Percentiles rank a stretch among this genome's conserved stretches.
Evolutionary conservation across 1,140 invertebrate species (phyloP).

Genomic region (Anagrus nilaparvatae): DNA sequence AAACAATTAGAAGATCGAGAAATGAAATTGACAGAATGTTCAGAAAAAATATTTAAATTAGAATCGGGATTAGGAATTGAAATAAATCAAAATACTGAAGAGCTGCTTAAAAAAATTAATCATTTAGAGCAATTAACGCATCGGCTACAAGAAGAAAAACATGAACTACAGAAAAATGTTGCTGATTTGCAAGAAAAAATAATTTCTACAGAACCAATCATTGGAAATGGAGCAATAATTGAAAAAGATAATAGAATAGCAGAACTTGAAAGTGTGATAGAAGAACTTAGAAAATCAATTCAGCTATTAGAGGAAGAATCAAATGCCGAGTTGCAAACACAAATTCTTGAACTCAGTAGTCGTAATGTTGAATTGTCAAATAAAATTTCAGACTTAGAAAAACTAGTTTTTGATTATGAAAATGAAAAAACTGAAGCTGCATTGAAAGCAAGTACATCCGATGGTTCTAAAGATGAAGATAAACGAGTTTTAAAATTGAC

Average conservation of each 20-base stretch:
- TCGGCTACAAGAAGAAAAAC: slow-evolving; percentile 32
- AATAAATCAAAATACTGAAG: slow-evolving; percentile 20
- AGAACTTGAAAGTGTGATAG: slow-evolving; percentile 35
- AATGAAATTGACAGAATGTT: slow-evolving; percentile 29
- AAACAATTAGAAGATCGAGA: slow-evolving; percentile 35
- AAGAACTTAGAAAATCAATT: slow-evolving; percentile 31
- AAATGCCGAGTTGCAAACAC: slow-evolving; percentile 25
- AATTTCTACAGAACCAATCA: slow-evolving; percentile 15
- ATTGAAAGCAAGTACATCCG: slow-evolving; percentile 23
- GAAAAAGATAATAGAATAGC: slow-evolving; percentile 35
- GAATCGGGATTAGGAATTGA: slow-evolving; percentile 28
- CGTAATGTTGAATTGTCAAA: slow-evolving; percentile 29
- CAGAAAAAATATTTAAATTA: slow-evolving; percentile 27
- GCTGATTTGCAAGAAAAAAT: slow-evolving; percentile 32
- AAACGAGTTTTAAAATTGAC: slow-evolving; percentile 47
- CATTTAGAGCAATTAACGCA: slow-evolving; percentile 28
- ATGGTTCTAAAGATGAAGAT: slow-evolving; percentile 34
- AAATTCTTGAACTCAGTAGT: slow-evolving; percentile 22
- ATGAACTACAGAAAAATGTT: slow-evolving; percentile 30
- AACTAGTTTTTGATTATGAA: slow-evolving; percentile 26
- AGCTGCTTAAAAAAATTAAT: slow-evolving; percentile 26
- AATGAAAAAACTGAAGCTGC: slow-evolving; percentile 26
- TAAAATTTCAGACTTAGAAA: slow-evolving; percentile 28
- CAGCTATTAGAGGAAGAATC: slow-evolving; percentile 28
- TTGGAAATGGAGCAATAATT: slow-evolving; percentile 20